These are phyloP conservation scores for Mamestra configurata DNA, from an alignment of 1,140 invertebrate species.

Conservation along the genomic window DNA sequence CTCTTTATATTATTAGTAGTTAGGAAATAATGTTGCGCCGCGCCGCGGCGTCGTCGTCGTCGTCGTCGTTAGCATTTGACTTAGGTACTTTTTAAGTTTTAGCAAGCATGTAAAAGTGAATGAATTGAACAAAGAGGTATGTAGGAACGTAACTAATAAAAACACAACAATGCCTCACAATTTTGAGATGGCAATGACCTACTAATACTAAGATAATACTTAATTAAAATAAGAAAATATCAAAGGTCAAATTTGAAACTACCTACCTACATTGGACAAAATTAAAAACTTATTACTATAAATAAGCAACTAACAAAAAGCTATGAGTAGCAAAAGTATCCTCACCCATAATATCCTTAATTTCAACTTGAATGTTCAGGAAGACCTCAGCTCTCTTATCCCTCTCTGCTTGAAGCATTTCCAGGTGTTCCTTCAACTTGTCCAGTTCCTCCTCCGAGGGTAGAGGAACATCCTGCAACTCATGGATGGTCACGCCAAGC, in stretches of 20 bases:
- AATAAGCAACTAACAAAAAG: too few species aligned
- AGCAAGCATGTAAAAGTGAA: too few species aligned
- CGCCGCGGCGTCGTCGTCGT: too few species aligned
- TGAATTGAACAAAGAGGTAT: too few species aligned
- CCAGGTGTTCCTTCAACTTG: constrained; percentile 85
- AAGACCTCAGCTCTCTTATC: constrained; percentile 87
- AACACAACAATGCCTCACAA: background rate
- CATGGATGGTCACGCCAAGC: constrained; percentile 82
- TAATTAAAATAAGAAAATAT: constrained; percentile 6
- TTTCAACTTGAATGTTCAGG: constrained; percentile 85
- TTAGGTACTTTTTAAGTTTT: too few species aligned
- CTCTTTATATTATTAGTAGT: too few species aligned
- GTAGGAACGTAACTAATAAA: background rate
- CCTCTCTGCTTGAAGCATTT: constrained; percentile 88
- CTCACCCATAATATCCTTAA: constrained; percentile 88
- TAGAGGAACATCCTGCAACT: constrained; percentile 82
- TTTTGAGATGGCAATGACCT: constrained; percentile 14
- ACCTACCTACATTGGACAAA: too few species aligned
- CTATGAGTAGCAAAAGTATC: too few species aligned
- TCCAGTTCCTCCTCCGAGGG: constrained; percentile 87
- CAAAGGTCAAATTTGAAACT: background rate
- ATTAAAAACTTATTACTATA: too few species aligned
- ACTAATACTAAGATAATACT: background rate
- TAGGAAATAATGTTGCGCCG: too few species aligned
- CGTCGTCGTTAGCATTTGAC: too few species aligned